Conservation (phyloP, 1,140 invertebrate species). For the Lepidurus arcticus region DNA sequence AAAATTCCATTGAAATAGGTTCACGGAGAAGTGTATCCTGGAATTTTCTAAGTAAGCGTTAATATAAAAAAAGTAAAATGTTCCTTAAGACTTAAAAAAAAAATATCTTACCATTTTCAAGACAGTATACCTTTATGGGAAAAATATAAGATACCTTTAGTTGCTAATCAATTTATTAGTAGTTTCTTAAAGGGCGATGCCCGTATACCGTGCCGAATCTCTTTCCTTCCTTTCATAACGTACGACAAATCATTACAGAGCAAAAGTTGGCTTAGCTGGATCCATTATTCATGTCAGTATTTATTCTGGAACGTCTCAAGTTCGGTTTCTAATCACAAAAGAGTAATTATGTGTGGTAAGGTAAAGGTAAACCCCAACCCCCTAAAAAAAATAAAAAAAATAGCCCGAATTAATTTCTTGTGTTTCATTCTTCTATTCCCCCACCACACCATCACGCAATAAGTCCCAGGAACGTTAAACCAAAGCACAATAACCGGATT, state of each 20-base stretch:
- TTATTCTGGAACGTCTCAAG: not conserved
- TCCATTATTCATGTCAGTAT: not conserved
- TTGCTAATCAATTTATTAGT: not conserved
- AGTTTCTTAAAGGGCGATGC: not conserved
- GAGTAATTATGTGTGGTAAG: slow-evolving; percentile 20
- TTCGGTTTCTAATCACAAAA: slow-evolving; percentile 7
- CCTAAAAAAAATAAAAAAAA: not conserved
- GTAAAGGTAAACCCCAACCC: no score
- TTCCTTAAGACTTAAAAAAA: no score
- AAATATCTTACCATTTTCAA: no score
- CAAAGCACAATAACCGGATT: not conserved
- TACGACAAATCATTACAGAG: not conserved
- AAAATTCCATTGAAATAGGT: no score
- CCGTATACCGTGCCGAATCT: not conserved
- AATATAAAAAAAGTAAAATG: no score
- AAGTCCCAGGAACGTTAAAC: not conserved
- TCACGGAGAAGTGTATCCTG: no score
- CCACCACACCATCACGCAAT: not conserved
- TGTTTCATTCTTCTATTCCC: slow-evolving; percentile 1
- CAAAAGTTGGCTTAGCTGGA: not conserved
- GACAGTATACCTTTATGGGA: no score
- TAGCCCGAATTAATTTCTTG: slow-evolving; percentile 4
- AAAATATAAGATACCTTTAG: not conserved
- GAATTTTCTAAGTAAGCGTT: no score
- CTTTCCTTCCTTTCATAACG: not conserved